A percentile compares a stretch with the other conserved stretches of the same genome.
Evolutionary conservation across 2,113 vertebrate genomes (phyloP).

Genomic region (Panthera leo): DNA sequence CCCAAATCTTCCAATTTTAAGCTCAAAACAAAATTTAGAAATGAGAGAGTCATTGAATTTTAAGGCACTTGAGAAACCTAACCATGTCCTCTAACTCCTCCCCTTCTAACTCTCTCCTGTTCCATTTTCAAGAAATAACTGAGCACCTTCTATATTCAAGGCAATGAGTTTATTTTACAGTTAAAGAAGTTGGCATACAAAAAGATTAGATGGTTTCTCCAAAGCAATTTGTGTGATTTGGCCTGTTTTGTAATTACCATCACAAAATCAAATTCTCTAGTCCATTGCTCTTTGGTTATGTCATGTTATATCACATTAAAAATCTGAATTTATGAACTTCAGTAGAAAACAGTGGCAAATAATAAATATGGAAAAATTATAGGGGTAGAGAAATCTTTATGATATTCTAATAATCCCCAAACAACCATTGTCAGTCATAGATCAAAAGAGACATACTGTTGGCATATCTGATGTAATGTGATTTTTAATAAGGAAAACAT

Average conservation of each 20-base stretch:
- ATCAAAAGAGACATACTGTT: neutral
- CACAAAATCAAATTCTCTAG: neutral
- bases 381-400: neutral
- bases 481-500: neutral
- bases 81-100: neutral
- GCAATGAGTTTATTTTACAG: neutral
- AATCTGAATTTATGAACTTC: neutral
- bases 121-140: neutral
- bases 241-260: neutral
- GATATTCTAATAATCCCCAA: neutral
- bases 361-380: neutral
- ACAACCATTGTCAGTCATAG: neutral
- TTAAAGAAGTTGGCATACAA: neutral
- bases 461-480: neutral
- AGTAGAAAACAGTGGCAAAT: neutral
- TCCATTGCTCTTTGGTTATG: neutral
- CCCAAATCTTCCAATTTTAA: neutral
- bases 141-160: neutral
- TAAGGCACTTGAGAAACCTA: neutral
- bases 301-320: neutral
- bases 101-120: neutral
- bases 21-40: constrained; percentile 18
- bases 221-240: neutral
- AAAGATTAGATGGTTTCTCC: neutral
- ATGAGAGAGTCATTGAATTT: neutral